Conservation (phyloP, 2,113 vertebrate species). For the Lichenostomus cassidix region DNA sequence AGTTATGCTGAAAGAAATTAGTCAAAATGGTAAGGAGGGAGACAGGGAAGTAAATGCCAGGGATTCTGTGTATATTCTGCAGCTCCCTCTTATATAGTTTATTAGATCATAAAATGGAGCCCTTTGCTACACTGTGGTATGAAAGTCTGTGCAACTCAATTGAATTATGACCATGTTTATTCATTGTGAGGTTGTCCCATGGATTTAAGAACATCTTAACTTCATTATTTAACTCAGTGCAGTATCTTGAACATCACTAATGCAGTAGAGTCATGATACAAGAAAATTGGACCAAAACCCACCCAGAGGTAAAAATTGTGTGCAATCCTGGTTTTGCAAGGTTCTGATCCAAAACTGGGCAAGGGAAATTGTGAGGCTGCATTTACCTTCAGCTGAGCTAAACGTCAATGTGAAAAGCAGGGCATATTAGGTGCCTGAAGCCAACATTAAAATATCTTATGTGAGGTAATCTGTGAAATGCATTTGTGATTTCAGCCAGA, state of each 20-base stretch:
- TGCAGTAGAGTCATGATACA: background rate
- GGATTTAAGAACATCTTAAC: background rate
- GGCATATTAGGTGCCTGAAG: background rate
- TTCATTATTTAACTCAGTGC: background rate
- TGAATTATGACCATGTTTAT: background rate
- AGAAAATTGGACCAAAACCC: background rate
- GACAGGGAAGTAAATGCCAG: background rate
- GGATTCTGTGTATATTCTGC: background rate
- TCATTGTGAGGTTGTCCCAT: background rate
- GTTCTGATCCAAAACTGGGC: background rate
- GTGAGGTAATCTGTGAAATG: background rate
- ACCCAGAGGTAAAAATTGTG: background rate
- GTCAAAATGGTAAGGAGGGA: background rate
- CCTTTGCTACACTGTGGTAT: background rate
- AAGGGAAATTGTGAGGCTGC: background rate
- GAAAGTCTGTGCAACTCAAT: background rate
- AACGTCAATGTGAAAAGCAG: background rate
- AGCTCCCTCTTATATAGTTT: background rate
- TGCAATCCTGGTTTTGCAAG: background rate
- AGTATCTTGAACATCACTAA: background rate
- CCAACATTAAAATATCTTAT: background rate
- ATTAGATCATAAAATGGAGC: background rate
- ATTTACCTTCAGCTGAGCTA: background rate
- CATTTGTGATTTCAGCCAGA: background rate
- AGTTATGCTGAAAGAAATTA: background rate